These are phyloP conservation scores for Lutraria rhynchaena DNA, from an alignment of 1,140 invertebrate genomes.

Conservation along the genomic window DNA sequence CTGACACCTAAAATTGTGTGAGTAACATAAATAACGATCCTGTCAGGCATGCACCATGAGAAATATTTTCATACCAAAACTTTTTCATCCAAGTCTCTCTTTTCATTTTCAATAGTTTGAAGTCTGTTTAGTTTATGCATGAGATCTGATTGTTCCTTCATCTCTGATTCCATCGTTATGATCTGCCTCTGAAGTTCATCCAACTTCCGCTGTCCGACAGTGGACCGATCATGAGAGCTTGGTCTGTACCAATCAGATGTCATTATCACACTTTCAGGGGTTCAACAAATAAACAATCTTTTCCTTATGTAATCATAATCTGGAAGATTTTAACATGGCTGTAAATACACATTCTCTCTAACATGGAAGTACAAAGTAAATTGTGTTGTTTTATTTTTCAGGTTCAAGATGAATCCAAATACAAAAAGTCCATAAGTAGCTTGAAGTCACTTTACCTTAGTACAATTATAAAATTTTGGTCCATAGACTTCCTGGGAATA, in stretches of 20 bases:
- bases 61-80: constrained; percentile 27
- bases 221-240: neutral
- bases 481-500: too few relatives aligned
- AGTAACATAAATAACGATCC: too few relatives aligned
- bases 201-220: constrained; percentile 33
- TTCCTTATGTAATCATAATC: neutral
- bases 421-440: too few relatives aligned
- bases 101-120: constrained; percentile 35
- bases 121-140: constrained; percentile 32
- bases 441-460: too few relatives aligned
- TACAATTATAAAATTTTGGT: too few relatives aligned
- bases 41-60: too few relatives aligned
- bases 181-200: constrained; percentile 47
- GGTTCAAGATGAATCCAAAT: too few relatives aligned
- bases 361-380: too few relatives aligned
- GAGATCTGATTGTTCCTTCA: constrained; percentile 17
- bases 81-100: constrained; percentile 31
- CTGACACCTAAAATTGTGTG: too few relatives aligned
- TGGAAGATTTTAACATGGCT: too few relatives aligned
- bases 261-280: neutral
- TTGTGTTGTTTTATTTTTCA: too few relatives aligned
- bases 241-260: constrained; percentile 36
- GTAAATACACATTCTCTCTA: too few relatives aligned
- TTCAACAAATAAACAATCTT: neutral
- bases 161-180: constrained; percentile 17